A percentile compares a stretch with the other conserved stretches of the same genome.
These are phyloP conservation scores for Xylota sylvarum DNA, from an alignment of 2,888 invertebrate genomes.

Conservation along the genomic window DNA sequence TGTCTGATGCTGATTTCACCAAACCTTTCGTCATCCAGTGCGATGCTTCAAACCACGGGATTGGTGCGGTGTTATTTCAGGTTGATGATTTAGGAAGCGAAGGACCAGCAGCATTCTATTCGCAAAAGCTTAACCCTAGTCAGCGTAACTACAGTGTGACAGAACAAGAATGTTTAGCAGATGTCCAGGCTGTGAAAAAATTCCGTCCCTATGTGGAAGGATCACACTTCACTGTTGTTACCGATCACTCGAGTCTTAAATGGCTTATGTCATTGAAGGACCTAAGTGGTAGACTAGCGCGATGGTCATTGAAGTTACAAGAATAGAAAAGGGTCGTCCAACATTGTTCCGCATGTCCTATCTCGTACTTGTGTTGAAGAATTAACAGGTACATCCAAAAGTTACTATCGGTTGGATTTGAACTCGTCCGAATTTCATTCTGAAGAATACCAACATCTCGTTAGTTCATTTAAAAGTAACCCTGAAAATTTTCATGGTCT, in stretches of 20 bases:
- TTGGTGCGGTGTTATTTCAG: constrained; percentile 52
- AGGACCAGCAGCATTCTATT: constrained; percentile 38
- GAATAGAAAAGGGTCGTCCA: constrained; percentile 78
- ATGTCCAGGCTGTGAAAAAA: constrained; percentile 48
- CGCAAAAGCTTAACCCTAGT: constrained; percentile 56
- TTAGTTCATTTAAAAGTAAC: not conserved
- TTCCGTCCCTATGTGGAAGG: constrained; percentile 67
- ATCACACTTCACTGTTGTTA: constrained; percentile 63
- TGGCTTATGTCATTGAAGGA: constrained; percentile 79
- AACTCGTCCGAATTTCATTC: not conserved
- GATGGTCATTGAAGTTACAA: constrained; percentile 78
- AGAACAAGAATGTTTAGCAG: constrained; percentile 65
- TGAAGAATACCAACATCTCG: not conserved
- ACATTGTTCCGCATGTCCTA: constrained; percentile 68
- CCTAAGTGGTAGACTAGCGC: constrained; percentile 78
- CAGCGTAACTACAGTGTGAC: constrained; percentile 51
- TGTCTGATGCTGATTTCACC: constrained; percentile 51
- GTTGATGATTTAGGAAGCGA: constrained; percentile 13
- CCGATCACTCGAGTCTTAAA: constrained; percentile 79
- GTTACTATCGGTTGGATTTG: not conserved
- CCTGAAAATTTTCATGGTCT: not conserved
- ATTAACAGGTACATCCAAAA: not conserved
- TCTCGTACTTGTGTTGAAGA: constrained; percentile 37
- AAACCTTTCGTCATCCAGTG: constrained; percentile 63
- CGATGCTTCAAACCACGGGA: constrained; percentile 56